phyloP scores from a whole-genome alignment of 2,797 vertebrate species.

The Emys orbicularis region DNA sequence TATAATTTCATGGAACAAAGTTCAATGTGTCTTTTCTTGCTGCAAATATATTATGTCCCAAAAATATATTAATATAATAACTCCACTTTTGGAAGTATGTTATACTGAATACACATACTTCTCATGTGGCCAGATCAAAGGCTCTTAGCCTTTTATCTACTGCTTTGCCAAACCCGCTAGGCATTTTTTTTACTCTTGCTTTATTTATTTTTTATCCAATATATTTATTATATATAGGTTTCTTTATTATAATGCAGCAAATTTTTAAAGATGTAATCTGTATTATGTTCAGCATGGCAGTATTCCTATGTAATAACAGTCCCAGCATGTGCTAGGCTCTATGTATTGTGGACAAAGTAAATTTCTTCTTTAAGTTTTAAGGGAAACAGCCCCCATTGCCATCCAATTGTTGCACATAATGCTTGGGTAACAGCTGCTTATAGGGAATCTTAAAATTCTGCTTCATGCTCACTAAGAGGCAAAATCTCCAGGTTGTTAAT shows the following conservation, averaged over 20 bases:
- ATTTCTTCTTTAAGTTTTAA: constrained; percentile 34
- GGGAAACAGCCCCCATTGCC: neutral
- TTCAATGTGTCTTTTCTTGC: neutral
- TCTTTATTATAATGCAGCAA: neutral
- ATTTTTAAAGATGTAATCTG: neutral
- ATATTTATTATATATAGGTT: neutral
- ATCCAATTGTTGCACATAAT: neutral
- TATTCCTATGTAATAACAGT: neutral
- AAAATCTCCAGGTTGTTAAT: constrained; percentile 4
- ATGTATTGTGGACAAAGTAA: constrained; percentile 13
- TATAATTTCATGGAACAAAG: neutral
- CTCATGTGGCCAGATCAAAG: neutral
- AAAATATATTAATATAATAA: neutral
- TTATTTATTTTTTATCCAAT: constrained; percentile 22
- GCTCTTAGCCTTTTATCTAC: neutral
- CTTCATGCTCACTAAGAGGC: neutral
- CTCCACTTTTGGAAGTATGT: neutral
- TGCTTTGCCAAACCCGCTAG: neutral
- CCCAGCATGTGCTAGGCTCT: neutral
- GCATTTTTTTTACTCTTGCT: neutral
- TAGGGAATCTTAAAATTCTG: constrained; percentile 12
- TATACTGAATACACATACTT: neutral
- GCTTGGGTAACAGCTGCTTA: neutral
- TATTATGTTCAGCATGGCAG: constrained; percentile 7
- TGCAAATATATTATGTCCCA: neutral